Conservation (phyloP, 1,140 invertebrate species). For the Drosophila kurseongensis region DNA sequence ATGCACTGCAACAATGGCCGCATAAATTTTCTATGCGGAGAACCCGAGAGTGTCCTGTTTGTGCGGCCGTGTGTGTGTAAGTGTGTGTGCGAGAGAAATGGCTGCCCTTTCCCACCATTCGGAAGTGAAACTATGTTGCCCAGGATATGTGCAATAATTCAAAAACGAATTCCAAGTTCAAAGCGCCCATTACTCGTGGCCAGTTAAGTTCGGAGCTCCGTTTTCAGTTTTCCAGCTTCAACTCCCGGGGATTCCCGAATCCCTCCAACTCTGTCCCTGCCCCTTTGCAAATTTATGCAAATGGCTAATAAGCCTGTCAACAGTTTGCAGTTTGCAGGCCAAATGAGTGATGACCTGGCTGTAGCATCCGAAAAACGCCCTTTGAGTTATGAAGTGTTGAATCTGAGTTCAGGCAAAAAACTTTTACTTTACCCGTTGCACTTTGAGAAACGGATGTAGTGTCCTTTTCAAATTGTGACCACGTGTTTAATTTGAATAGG, state of each 20-base stretch:
- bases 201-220: conserved; percentile 34
- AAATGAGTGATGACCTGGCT: conserved; percentile 66
- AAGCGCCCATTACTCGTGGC: conserved; percentile 81
- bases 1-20: conserved; percentile 78
- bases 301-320: conserved; percentile 84
- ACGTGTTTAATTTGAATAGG: not conserved
- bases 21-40: conserved; percentile 78
- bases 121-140: conserved; percentile 83
- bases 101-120: conserved; percentile 63
- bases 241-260: conserved; percentile 14
- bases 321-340: conserved; percentile 71
- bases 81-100: conserved; percentile 49
- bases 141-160: conserved; percentile 82
- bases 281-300: conserved; percentile 72
- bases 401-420: conserved; percentile 45
- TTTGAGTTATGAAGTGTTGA: conserved; percentile 80
- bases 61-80: conserved; percentile 10
- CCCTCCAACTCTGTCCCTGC: not conserved
- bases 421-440: conserved; percentile 16
- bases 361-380: conserved; percentile 48
- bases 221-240: conserved; percentile 24
- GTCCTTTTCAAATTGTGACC: not conserved
- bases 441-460: conserved; percentile 1
- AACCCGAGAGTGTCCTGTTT: conserved; percentile 26
- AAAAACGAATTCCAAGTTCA: conserved; percentile 84